Evolutionary conservation across 2,888 invertebrate genomes (phyloP), one percentile per base, ranked within the genome.

Genomic region (Axea sp.): DNA sequence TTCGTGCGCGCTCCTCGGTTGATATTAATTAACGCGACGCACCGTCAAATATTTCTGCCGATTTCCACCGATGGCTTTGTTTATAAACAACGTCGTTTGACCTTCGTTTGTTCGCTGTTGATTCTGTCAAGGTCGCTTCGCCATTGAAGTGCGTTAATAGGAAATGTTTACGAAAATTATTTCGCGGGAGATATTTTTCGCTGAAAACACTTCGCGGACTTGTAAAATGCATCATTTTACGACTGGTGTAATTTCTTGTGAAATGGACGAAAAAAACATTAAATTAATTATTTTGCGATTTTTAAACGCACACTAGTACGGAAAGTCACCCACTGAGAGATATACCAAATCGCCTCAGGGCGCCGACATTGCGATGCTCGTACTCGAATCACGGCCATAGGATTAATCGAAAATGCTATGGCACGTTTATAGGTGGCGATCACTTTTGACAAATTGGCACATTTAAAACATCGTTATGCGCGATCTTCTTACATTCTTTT

Each of bases 241-340:
- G n/a, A n/a, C n/a, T n/a, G n/a, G n/a, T n/a, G n/a, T n/a, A n/a
- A n/a, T n/a, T n/a, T n/a, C n/a, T n/a, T n/a, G n/a, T n/a, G n/a
- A n/a, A n/a, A n/a, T n/a, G n/a, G n/a, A n/a, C n/a, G n/a, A n/a
- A n/a, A n/a, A n/a, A n/a, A n/a, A n/a, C n/a, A n/a, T n/a, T n/a
- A n/a, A n/a, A n/a, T n/a, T n/a, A n/a, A n/a, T n/a, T n/a, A n/a
- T 59, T 67, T 41, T 28, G 28, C 19, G 57, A 47, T 59, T 49
- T 65, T 72, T 24, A 37, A 47, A 28, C 53, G 35, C n/a, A 47
- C 59, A 55, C 60, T 57, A 47, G 53, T 31, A 57, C 31, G 57
- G 65, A 73, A 55, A 45, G 65, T 64, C 75, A 64, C 73, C 76
- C 55, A 73, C 76, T 73, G 72, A 12, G 76, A 76, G 68, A 73